Evolutionary conservation across 1,140 invertebrate genomes (phyloP).

Genomic region (Drosophila auraria): DNA sequence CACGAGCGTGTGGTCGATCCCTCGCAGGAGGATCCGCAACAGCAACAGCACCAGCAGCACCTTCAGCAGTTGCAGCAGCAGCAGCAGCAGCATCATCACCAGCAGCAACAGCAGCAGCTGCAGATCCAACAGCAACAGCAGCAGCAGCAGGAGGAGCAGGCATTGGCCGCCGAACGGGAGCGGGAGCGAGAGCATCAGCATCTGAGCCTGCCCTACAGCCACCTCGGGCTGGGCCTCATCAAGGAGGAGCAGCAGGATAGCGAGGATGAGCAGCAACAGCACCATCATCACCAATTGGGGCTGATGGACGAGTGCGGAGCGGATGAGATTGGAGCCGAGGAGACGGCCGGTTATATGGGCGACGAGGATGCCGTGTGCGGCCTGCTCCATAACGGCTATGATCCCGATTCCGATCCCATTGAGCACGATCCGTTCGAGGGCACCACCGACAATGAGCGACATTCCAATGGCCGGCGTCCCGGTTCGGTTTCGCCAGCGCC

Average conservation of each 20-base stretch:
- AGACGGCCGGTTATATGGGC: slow-evolving; percentile 68
- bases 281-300: slow-evolving; percentile 11
- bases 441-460: slow-evolving; percentile 55
- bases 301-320: slow-evolving; percentile 47
- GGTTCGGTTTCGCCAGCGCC: slow-evolving; percentile 26
- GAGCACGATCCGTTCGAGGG: slow-evolving; percentile 44
- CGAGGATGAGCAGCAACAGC: slow-evolving; percentile 57
- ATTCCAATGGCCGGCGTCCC: slow-evolving; percentile 32
- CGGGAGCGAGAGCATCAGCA: slow-evolving; percentile 52
- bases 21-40: slow-evolving; percentile 60
- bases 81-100: slow-evolving; percentile 6
- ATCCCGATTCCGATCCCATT: slow-evolving; percentile 44
- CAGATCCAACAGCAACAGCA: slow-evolving; percentile 18
- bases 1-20: slow-evolving; percentile 80
- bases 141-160: slow-evolving; percentile 18
- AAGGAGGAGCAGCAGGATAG: slow-evolving; percentile 71
- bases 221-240: slow-evolving; percentile 56
- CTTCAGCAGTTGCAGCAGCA: slow-evolving; percentile 13
- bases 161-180: slow-evolving; percentile 30
- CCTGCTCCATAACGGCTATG: slow-evolving; percentile 63
- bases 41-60: slow-evolving; percentile 38
- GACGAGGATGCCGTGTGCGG: slow-evolving; percentile 71
- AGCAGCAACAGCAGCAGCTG: slow-evolving; percentile 17
- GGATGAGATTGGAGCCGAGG: slow-evolving; percentile 72
- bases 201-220: slow-evolving; percentile 51